A percentile compares a stretch with the other conserved stretches of the same genome.
These are phyloP conservation scores for Drosophila murphyi DNA, from an alignment of 1,140 invertebrate species.

Conservation along the genomic window DNA sequence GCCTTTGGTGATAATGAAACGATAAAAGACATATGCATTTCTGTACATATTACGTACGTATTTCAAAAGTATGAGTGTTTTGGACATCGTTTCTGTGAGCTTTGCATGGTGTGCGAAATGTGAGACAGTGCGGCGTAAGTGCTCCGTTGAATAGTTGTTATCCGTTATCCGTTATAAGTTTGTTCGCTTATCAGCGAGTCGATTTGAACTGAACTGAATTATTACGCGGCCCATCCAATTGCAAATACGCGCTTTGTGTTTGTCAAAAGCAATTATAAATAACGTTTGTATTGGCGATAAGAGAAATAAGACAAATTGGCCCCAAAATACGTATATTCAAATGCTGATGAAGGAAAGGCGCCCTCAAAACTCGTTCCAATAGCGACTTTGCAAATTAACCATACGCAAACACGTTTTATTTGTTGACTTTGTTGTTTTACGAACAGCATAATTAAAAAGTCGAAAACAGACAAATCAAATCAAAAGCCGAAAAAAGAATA, in stretches of 20 bases:
- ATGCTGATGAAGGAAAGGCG: conserved; percentile 24
- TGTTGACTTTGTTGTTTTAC: conserved; percentile 27
- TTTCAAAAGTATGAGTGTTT: background rate
- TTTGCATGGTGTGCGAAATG: conserved; percentile 9
- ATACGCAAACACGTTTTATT: conserved; percentile 22
- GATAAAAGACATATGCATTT: conserved; percentile 66
- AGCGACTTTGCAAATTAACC: conserved; percentile 28
- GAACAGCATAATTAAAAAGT: conserved; percentile 49
- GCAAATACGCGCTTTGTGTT: conserved; percentile 1
- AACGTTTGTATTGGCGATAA: conserved; percentile 24
- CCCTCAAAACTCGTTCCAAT: conserved; percentile 29
- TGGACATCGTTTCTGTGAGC: conserved; percentile 8
- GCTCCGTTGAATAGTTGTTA: conserved; percentile 30
- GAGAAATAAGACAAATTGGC: conserved; percentile 24
- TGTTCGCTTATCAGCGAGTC: conserved; percentile 14
- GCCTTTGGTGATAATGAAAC: conserved; percentile 77
- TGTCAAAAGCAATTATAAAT: conserved; percentile 18
- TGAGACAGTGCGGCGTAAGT: conserved; percentile 38
- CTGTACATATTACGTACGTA: conserved; percentile 12
- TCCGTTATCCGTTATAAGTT: conserved; percentile 29
- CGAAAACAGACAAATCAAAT: conserved; percentile 28
- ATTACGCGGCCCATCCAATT: background rate
- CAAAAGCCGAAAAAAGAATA: conserved; percentile 34
- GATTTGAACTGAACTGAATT: conserved; percentile 5
- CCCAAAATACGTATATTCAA: conserved; percentile 11